Conservation (phyloP, 2,113 vertebrate genomes). For the Indri indri region DNA sequence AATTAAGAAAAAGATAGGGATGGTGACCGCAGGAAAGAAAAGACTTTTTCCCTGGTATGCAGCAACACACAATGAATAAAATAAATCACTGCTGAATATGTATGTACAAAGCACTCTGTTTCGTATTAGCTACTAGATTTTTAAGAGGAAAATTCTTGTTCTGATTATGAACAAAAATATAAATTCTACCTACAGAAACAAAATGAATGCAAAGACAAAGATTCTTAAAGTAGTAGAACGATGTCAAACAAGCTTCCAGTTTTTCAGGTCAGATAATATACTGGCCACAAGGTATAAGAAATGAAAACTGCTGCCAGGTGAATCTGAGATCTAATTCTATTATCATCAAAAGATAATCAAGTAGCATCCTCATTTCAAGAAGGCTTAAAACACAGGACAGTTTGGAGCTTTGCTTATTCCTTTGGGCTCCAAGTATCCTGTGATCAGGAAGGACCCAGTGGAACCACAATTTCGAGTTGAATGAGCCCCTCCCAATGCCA, state of each 20-base stretch:
- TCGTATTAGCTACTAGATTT: neutral
- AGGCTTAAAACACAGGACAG: neutral
- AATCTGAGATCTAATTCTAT: neutral
- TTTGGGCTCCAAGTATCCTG: neutral
- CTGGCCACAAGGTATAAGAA: neutral
- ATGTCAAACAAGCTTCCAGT: neutral
- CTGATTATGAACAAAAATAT: neutral
- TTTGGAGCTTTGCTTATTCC: neutral
- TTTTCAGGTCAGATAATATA: slow-evolving; percentile 21
- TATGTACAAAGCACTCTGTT: neutral
- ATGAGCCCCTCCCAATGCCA: neutral
- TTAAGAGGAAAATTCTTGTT: slow-evolving; percentile 8
- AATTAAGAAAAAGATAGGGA: neutral
- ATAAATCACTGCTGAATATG: neutral
- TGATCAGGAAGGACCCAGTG: neutral
- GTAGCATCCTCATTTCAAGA: neutral
- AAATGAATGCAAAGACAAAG: neutral
- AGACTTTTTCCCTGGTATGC: neutral
- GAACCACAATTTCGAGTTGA: neutral
- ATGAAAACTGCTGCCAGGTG: neutral
- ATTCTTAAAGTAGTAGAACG: neutral
- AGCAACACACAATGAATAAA: neutral
- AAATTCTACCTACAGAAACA: neutral
- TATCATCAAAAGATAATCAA: neutral
- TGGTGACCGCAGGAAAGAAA: neutral